phyloP scores from a whole-genome alignment of 2,113 vertebrate species.

The Clupea harengus region DNA sequence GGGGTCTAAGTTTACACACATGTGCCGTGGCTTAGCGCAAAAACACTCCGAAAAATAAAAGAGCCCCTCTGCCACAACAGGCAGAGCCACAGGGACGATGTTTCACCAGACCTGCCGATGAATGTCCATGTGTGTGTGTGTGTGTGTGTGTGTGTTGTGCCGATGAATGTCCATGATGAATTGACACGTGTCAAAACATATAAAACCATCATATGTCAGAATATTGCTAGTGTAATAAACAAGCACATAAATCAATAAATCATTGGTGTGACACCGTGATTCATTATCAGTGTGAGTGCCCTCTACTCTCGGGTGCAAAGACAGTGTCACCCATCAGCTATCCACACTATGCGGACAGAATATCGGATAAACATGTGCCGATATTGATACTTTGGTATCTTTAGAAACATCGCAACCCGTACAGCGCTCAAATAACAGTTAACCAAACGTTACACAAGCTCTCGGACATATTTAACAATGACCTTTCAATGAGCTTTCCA shows the following conservation, averaged over 20 bases:
- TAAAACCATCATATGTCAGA: slow-evolving; percentile 1
- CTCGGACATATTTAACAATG: slow-evolving; percentile 39
- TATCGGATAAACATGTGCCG: slow-evolving; percentile 52
- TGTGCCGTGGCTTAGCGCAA: not conserved
- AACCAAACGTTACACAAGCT: slow-evolving; percentile 46
- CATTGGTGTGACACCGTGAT: slow-evolving; percentile 30
- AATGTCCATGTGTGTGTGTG: not conserved
- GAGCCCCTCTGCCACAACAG: not conserved
- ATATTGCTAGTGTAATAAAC: slow-evolving; percentile 23
- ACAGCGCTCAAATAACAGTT: slow-evolving; percentile 47
- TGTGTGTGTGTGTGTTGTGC: too few relatives aligned
- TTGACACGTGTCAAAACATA: not conserved
- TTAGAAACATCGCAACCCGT: slow-evolving; percentile 50
- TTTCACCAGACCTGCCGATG: not conserved
- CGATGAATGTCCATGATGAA: not conserved
- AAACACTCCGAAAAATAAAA: not conserved
- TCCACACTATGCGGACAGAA: slow-evolving; percentile 46
- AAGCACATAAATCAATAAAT: slow-evolving; percentile 33
- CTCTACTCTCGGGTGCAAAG: slow-evolving; percentile 26
- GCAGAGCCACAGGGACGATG: not conserved
- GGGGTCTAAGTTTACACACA: not conserved
- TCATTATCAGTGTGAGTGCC: slow-evolving; percentile 28
- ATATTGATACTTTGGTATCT: slow-evolving; percentile 54
- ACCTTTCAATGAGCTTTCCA: slow-evolving; percentile 11
- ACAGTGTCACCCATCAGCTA: slow-evolving; percentile 41